Evolutionary conservation across 92 coral and sea anemone species (phyloP).

Genomic region (Parazoanthus atlanticus): DNA sequence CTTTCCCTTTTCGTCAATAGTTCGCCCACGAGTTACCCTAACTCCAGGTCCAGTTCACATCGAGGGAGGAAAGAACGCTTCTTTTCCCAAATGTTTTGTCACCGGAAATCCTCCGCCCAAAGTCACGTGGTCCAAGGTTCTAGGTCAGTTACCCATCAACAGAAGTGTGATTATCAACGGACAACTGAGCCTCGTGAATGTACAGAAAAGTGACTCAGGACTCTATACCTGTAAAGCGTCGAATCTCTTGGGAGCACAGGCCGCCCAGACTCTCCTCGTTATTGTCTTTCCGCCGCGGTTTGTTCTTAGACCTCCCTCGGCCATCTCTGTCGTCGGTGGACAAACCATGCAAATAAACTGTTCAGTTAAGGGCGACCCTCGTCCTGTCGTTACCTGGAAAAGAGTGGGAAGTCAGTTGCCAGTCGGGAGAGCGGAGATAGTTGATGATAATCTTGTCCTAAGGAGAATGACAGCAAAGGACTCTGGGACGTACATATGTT

Average conservation of each 20-base stretch:
- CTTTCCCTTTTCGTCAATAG: not conserved
- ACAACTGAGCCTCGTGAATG: not conserved
- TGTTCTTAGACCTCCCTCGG: not conserved
- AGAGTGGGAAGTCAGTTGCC: constrained; percentile 9
- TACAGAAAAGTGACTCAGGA: constrained; percentile 1
- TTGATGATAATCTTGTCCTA: not conserved
- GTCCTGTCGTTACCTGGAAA: not conserved
- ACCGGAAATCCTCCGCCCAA: constrained; percentile 1
- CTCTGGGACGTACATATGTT: constrained; percentile 6
- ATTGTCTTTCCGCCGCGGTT: not conserved
- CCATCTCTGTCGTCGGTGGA: not conserved
- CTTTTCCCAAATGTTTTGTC: not conserved
- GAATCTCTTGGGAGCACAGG: not conserved
- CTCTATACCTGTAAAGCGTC: not conserved
- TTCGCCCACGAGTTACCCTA: not conserved
- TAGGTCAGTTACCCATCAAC: not conserved
- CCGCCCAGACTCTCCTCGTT: not conserved
- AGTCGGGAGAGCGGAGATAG: not conserved
- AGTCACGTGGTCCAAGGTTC: not conserved
- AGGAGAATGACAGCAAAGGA: not conserved
- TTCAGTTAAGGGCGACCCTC: not conserved
- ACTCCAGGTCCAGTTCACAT: not conserved
- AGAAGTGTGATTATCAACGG: not conserved
- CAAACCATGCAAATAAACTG: not conserved
- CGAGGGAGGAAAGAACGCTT: not conserved